Percentiles rank a stretch among this genome's conserved stretches.
phyloP scores from a whole-genome alignment of 2,113 vertebrate genomes.

The Dascyllus trimaculatus region DNA sequence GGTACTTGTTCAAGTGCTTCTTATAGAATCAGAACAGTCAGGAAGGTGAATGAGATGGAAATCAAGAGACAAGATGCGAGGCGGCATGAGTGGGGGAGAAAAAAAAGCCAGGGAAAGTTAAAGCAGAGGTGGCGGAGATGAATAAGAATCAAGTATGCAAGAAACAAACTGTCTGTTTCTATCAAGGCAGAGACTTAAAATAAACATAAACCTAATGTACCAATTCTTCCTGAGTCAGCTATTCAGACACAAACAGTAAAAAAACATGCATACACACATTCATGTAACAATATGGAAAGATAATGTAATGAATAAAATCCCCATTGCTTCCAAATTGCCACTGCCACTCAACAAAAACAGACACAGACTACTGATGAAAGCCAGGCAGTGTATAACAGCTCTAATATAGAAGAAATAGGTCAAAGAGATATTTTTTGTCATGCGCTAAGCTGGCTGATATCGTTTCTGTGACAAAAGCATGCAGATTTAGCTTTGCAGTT shows the following conservation, averaged over 20 bases:
- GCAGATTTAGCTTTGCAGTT: constrained; percentile 1
- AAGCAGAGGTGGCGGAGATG: not conserved
- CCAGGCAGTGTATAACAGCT: not conserved
- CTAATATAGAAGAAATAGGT: not conserved
- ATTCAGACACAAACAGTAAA: not conserved
- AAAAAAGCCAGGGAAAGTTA: no score
- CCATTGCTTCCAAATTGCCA: no score
- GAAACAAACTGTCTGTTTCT: not conserved
- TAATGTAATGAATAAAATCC: not conserved
- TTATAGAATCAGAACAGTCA: not conserved
- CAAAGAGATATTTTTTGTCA: constrained; percentile 19
- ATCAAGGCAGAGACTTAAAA: constrained; percentile 2
- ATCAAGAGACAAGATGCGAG: not conserved
- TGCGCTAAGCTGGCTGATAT: constrained; percentile 4
- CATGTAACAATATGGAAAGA: not conserved
- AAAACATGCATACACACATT: no score
- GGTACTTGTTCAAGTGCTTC: not conserved
- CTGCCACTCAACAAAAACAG: not conserved
- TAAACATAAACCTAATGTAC: not conserved
- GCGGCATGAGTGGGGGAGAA: not conserved
- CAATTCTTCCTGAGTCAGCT: not conserved
- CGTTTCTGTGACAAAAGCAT: constrained; percentile 5
- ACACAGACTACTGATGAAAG: not conserved
- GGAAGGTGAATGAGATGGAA: constrained; percentile 12
- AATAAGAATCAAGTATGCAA: not conserved